Base-by-base conservation (phyloP, 1,140 invertebrate genomes). In the Camponotus floridanus region DNA sequence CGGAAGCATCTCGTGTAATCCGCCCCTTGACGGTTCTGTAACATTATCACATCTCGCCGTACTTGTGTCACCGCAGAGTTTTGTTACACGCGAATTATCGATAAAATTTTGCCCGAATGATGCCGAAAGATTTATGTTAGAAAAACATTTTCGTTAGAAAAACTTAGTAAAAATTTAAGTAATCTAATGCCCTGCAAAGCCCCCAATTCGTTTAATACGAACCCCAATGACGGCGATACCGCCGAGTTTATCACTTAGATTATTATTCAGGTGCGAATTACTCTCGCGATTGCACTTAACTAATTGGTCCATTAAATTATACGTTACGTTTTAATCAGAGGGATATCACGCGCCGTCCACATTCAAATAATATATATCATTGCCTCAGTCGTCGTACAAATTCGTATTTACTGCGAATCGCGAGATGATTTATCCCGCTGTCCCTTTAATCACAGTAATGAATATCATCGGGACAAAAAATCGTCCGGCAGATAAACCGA, bases 251-350 rank as follows among this genome's bases (percentile, higher is more conserved):
- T 80, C 78, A 70, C 64, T 80, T 80, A 45, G 78, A 70, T 70
- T 70, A 80, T 80, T 80, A 80, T 80, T 80, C 78, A 70, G 78
- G 64, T 80, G 64, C 48, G 51, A 80, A 80, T 80, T 80, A 80
- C 78, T 80, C 51, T 57, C 48, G 64, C 64, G 36, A 57, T 80
- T 80, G 78, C 78, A 80, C 48, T 80, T 80, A 80, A 80, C 64
- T 80, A 80, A 80, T 80, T 80, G 78, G 48, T 70, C 48, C 78
- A 70, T 80, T 70, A 70, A 80, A 80, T 80, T 80, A 70, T 80
- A 57, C 48, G 64, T 65, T 80, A 59, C 78, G 21, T 81, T 81
- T 81, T 71, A 81, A 81, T 81, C 65, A 70, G 55, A 42, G 31
- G 36, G 51, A 71, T 71, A 81, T 81, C 65, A 79, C 65, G 15